A percentile compares a stretch with the other conserved stretches of the same genome.
phyloP scores from a whole-genome alignment of 2,888 invertebrate genomes.

The Congeria kusceri region DNA sequence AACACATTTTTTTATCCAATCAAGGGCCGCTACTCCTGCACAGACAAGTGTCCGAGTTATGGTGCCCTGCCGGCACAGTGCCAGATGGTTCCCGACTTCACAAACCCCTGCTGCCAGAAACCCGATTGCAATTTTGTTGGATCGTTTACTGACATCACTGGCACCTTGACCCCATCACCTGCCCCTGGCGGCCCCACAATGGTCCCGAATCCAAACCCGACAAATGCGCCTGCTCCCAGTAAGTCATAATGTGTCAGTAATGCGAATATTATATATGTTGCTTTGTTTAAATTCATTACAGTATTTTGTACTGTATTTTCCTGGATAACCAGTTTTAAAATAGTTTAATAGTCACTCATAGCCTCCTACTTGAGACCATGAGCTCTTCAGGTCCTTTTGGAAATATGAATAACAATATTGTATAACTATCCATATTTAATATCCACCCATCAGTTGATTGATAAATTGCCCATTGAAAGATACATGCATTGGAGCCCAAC shows the following conservation, averaged over 20 bases:
- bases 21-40: slow-evolving; percentile 49
- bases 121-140: slow-evolving; percentile 70
- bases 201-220: slow-evolving; percentile 37
- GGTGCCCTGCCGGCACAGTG: slow-evolving; percentile 69
- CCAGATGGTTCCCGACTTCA: slow-evolving; percentile 69
- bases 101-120: slow-evolving; percentile 75
- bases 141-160: slow-evolving; percentile 59
- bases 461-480: too few species aligned
- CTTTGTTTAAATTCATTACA: too few species aligned
- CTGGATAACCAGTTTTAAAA: too few species aligned
- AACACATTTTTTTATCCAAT: not conserved
- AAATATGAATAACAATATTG: too few species aligned
- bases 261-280: too few species aligned
- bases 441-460: too few species aligned
- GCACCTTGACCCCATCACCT: slow-evolving; percentile 62
- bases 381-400: too few species aligned
- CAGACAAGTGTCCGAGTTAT: slow-evolving; percentile 68
- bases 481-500: too few species aligned
- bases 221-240: slow-evolving; percentile 50
- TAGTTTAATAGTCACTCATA: too few species aligned
- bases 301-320: too few species aligned
- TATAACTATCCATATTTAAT: too few species aligned
- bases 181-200: slow-evolving; percentile 34
- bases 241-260: slow-evolving; percentile 16
- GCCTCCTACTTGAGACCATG: too few species aligned